phyloP scores from a whole-genome alignment of 1,140 invertebrate genomes.

The Bombus breviceps region DNA sequence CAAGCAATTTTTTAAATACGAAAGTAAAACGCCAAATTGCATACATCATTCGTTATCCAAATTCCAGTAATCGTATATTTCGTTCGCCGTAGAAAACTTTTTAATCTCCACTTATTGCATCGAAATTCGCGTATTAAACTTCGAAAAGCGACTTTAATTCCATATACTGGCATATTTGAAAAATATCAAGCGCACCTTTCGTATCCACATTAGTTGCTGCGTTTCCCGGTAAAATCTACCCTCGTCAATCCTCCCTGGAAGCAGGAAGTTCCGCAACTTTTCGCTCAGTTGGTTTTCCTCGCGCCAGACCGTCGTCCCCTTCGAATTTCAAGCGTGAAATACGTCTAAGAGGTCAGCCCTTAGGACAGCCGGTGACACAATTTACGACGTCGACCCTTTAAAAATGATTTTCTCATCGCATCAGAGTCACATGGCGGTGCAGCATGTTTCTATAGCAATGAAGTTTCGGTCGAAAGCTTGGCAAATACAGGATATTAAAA shows the following conservation, averaged over 20 bases:
- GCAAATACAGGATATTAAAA: no score
- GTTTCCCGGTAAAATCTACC: background rate
- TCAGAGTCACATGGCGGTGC: background rate
- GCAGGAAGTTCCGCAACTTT: conserved; percentile 26
- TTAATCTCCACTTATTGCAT: background rate
- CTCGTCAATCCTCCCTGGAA: background rate
- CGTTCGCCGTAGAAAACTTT: background rate
- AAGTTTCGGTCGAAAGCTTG: no score
- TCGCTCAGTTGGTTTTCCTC: conserved; percentile 24
- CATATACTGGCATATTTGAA: background rate
- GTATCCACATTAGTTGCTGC: no score
- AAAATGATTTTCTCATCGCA: conserved; percentile 24
- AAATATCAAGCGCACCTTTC: background rate
- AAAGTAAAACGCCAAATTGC: no score
- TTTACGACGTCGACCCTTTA: conserved; percentile 15
- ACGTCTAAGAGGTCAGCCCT: conserved; percentile 35
- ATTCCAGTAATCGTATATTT: background rate
- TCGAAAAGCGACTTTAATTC: background rate
- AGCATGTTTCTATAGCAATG: background rate
- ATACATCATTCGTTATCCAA: background rate
- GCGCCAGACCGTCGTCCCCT: background rate
- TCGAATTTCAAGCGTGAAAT: conserved; percentile 40
- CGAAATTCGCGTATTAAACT: background rate
- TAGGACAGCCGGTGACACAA: conserved; percentile 42
- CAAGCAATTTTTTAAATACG: no score